Conservation (phyloP, 2,113 vertebrate genomes). For the Lasiurus borealis region DNA sequence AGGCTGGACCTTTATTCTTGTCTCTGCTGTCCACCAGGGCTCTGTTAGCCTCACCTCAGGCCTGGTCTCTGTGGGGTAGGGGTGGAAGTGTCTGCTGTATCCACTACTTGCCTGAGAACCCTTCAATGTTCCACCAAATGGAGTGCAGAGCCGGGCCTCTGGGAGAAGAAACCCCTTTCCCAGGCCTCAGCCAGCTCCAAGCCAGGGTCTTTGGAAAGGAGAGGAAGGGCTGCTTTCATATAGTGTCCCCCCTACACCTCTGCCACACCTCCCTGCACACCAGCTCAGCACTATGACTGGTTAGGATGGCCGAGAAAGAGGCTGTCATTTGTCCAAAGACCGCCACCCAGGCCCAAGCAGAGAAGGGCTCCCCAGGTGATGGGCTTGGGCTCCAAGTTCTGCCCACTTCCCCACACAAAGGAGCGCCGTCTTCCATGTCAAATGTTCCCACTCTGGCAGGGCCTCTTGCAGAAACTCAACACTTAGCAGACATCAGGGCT, state of each 20-base stretch:
- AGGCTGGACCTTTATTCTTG: not conserved
- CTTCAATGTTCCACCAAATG: fast-evolving
- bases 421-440: not conserved
- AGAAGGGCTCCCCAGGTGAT: not conserved
- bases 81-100: not conserved
- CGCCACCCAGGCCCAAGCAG: not conserved
- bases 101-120: not conserved
- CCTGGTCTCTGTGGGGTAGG: not conserved
- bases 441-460: not conserved
- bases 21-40: not conserved
- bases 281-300: fast-evolving
- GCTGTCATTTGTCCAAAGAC: not conserved
- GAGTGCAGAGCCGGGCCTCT: not conserved
- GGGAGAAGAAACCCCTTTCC: not conserved
- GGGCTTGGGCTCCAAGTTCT: not conserved
- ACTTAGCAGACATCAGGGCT: not conserved
- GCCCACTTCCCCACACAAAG: fast-evolving
- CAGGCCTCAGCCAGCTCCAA: not conserved
- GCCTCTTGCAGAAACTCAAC: not conserved
- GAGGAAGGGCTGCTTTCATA: fast-evolving
- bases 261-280: not conserved
- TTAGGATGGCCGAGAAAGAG: not conserved
- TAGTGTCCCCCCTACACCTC: no score
- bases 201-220: fast-evolving
- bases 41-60: not conserved